Base-by-base conservation (phyloP, 2,888 invertebrate species). In the Crematogaster levior region DNA sequence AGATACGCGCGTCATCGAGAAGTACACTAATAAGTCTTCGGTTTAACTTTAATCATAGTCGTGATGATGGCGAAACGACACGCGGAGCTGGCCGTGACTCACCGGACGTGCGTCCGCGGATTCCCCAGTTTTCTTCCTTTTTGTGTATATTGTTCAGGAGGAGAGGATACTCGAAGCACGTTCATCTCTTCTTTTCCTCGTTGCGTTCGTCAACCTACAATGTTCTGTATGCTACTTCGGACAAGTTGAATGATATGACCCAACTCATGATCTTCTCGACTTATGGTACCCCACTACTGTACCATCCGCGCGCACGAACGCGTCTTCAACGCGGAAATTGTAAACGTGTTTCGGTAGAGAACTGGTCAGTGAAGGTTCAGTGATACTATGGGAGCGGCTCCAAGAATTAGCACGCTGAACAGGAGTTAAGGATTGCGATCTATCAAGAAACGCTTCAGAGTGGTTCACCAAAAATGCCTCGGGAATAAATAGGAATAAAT, bases 201-300 rank as follows among this genome's bases (percentile, higher is more conserved):
- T 65, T 30, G n/a, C 40, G 40, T 43, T 43, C 70, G 43, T 46
- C 34, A n/a, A 60, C 24, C 40, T 12, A 58, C n/a, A 1, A 56
- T 7, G 15, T 18, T 34, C 21, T 10, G 5, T 10, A 24, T 37
- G 27, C n/a, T 24, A 24, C 21, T 74, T 30, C 10, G 27, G 18
- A 24, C 40, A 46, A 46, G 15, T n/a, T 15, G 40, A 61, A 51
- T 53, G 40, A 63, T 15, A 43, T 46, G 53, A 61, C 5, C 10
- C 27, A n/a, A 60, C 15, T 70, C 51, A 70, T 18, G 30, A 21
- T 24, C 27, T 43, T 10, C 18, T n/a, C 18, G 27, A 24, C 27
- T 15, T 30, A 21, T 56, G 48, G 48, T 83, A 43, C 77, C 88
- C 84, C 88, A 83, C 86, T 75, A 84, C 75, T 21, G 30, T 15